A percentile compares a stretch with the other conserved stretches of the same genome.
Evolutionary conservation across 2,888 invertebrate genomes (phyloP).

Genomic region (Oscheius sp.): DNA sequence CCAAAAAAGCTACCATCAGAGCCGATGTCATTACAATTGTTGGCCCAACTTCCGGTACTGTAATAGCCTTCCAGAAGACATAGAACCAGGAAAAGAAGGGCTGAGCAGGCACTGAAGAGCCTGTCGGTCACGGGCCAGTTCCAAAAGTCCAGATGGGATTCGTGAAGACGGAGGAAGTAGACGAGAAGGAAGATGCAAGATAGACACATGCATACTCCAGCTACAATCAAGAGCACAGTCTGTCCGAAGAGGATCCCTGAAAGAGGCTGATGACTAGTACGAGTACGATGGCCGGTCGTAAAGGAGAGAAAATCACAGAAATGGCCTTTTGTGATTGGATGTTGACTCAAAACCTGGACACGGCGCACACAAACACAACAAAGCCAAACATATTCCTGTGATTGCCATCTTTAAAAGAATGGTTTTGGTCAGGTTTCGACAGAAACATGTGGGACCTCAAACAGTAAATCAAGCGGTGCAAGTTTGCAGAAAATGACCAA

Average conservation of each 20-base stretch:
- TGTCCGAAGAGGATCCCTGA: conserved; percentile 70
- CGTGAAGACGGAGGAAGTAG: conserved; percentile 69
- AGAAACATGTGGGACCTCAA: too few species aligned
- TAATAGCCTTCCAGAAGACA: conserved; percentile 70
- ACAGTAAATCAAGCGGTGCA: too few species aligned
- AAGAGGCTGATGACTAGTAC: conserved; percentile 3
- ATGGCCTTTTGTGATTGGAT: background rate
- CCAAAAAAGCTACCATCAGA: conserved; percentile 39
- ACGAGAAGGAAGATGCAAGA: conserved; percentile 70
- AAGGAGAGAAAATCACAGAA: background rate
- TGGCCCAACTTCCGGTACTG: conserved; percentile 71
- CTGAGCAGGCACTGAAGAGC: conserved; percentile 59
- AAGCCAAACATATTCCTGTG: background rate
- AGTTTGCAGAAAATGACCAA: too few species aligned
- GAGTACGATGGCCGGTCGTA: background rate
- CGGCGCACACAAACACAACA: background rate
- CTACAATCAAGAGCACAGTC: conserved; percentile 66
- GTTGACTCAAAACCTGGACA: conserved; percentile 13
- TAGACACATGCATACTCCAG: conserved; percentile 66
- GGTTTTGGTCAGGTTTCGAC: too few species aligned
- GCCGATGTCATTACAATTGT: conserved; percentile 73
- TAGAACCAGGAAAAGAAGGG: conserved; percentile 63
- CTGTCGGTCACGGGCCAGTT: conserved; percentile 69
- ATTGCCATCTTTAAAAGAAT: too few species aligned
- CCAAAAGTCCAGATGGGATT: conserved; percentile 68